A percentile compares a stretch with the other conserved stretches of the same genome.
phyloP scores from a whole-genome alignment of 1,140 invertebrate species.

The Lasioglossum albipes region DNA sequence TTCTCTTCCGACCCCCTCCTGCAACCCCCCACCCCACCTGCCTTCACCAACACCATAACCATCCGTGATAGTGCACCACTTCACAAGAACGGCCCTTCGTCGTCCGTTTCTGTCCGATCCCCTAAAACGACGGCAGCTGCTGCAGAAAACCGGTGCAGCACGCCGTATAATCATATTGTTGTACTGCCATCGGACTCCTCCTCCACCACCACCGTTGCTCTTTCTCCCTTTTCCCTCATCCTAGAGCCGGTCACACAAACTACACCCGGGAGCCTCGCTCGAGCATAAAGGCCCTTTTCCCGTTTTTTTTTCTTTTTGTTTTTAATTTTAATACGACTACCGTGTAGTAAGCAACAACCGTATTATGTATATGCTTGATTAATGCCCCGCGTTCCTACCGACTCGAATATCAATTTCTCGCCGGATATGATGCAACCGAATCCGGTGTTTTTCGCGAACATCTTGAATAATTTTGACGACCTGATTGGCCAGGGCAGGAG shows the following conservation, averaged over 20 bases:
- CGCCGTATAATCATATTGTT: slow-evolving; percentile 72
- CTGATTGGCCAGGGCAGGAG: too few species aligned
- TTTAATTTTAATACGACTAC: slow-evolving; percentile 20
- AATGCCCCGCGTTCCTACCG: neutral
- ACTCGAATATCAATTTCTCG: neutral
- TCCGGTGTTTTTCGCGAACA: too few species aligned
- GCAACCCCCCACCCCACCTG: slow-evolving; percentile 33
- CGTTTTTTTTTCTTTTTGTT: neutral
- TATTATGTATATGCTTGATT: slow-evolving; percentile 1
- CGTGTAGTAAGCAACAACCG: slow-evolving; percentile 35
- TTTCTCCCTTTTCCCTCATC: slow-evolving; percentile 32
- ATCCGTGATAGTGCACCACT: slow-evolving; percentile 46
- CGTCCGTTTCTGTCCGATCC: slow-evolving; percentile 65
- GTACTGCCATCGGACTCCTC: slow-evolving; percentile 57
- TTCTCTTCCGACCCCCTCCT: slow-evolving; percentile 10
- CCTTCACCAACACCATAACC: slow-evolving; percentile 48
- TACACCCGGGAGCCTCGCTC: slow-evolving; percentile 8
- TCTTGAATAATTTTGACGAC: too few species aligned
- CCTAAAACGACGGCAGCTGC: slow-evolving; percentile 68
- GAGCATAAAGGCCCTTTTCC: slow-evolving; percentile 29
- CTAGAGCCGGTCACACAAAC: slow-evolving; percentile 21
- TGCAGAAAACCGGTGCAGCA: slow-evolving; percentile 75
- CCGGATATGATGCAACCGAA: neutral
- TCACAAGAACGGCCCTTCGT: slow-evolving; percentile 44
- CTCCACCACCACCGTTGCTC: slow-evolving; percentile 41